These are phyloP conservation scores for Vanacampus margaritifer DNA, from an alignment of 2,113 vertebrate species.

Conservation along the genomic window DNA sequence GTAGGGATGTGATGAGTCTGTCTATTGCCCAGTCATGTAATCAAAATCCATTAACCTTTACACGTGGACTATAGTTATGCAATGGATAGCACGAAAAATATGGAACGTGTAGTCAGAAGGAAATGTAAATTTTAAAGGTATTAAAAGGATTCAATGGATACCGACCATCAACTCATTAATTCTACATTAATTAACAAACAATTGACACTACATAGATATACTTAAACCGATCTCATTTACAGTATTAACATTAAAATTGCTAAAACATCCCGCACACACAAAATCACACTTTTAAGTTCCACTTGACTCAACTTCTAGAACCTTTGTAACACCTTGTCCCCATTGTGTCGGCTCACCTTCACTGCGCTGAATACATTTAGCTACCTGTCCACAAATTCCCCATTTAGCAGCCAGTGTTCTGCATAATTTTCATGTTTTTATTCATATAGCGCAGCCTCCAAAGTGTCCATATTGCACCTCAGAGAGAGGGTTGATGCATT, in stretches of 20 bases:
- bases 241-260: neutral
- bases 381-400: slow-evolving; percentile 8
- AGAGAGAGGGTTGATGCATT: slow-evolving; percentile 12
- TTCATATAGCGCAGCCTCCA: slow-evolving; percentile 38
- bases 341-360: slow-evolving; percentile 37
- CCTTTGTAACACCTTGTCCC: slow-evolving; percentile 33
- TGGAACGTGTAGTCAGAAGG: neutral
- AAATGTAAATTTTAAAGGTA: neutral
- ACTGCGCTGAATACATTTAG: slow-evolving; percentile 30
- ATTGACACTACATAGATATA: neutral
- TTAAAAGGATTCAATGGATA: too few relatives aligned
- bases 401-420: slow-evolving; percentile 24
- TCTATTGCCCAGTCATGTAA: slow-evolving; percentile 47
- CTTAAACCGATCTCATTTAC: neutral
- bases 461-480: slow-evolving; percentile 1
- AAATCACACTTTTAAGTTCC: neutral
- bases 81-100: neutral
- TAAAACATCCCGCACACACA: neutral
- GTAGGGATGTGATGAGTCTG: slow-evolving; percentile 40
- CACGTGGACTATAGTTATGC: slow-evolving; percentile 27
- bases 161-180: neutral
- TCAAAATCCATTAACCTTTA: slow-evolving; percentile 57
- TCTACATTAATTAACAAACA: neutral
- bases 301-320: neutral
- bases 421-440: slow-evolving; percentile 59